phyloP scores from a whole-genome alignment of 2,113 vertebrate species.

The Heliornis fulica region DNA sequence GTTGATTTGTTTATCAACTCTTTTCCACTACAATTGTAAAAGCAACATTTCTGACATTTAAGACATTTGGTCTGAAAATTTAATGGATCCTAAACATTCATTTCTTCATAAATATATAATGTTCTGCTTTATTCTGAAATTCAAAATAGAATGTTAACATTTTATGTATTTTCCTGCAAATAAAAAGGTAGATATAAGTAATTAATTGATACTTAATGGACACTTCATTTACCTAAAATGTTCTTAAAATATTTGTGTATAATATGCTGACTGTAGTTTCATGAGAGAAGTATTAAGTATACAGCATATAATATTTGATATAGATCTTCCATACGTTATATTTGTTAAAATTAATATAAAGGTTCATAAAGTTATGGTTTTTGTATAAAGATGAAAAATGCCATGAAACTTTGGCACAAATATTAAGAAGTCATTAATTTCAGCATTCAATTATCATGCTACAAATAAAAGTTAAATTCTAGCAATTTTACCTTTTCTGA shows the following conservation, averaged over 20 bases:
- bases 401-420: not conserved
- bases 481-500: not conserved
- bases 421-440: not conserved
- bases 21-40: not conserved
- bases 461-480: not conserved
- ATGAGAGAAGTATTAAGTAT: not conserved
- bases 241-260: not conserved
- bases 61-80: not conserved
- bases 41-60: not conserved
- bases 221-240: not conserved
- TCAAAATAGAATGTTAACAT: not conserved
- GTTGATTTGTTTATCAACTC: not conserved
- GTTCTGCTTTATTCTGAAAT: not conserved
- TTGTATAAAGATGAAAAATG: not conserved
- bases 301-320: not conserved
- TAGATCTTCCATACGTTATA: not conserved
- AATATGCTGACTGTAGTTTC: not conserved
- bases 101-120: not conserved
- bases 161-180: not conserved
- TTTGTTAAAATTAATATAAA: not conserved
- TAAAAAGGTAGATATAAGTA: not conserved
- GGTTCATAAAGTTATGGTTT: not conserved
- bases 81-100: not conserved
- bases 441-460: not conserved
- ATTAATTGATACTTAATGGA: not conserved